Percentiles rank a stretch among this genome's conserved stretches.
Conservation (phyloP, 2,888 invertebrate genomes). For the Asteroscopus sphinx region DNA sequence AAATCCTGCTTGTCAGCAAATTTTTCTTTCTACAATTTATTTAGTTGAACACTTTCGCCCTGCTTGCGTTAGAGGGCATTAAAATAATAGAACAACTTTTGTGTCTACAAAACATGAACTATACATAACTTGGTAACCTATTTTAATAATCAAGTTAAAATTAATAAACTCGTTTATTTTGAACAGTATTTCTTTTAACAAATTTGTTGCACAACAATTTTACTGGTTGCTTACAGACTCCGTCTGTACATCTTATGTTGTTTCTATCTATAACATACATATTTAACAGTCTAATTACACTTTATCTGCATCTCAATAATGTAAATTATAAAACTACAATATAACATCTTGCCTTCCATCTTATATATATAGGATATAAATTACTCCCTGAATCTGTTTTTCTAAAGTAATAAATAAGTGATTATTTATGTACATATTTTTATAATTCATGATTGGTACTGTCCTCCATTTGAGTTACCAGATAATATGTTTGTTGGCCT, state of each 20-base stretch:
- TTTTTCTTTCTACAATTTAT: too few relatives aligned
- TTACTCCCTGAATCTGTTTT: background rate
- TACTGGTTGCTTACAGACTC: background rate
- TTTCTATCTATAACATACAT: background rate
- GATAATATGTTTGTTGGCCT: slow-evolving; percentile 57
- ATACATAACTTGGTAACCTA: too few relatives aligned
- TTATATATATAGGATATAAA: too few relatives aligned
- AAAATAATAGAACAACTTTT: too few relatives aligned
- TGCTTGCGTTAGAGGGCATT: too few relatives aligned
- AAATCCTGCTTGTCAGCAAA: too few relatives aligned
- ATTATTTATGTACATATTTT: slow-evolving; percentile 11
- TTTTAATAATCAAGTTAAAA: too few relatives aligned
- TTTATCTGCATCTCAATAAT: background rate
- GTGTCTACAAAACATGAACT: too few relatives aligned
- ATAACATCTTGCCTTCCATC: background rate
- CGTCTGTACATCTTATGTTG: background rate
- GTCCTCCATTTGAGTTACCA: slow-evolving; percentile 34
- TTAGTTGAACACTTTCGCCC: too few relatives aligned
- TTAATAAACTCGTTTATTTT: too few relatives aligned
- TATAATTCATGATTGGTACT: slow-evolving; percentile 15
- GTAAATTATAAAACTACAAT: background rate
- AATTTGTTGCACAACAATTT: background rate
- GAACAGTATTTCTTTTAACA: background rate
- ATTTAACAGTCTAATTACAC: slow-evolving; percentile 15
- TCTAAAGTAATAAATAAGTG: slow-evolving; percentile 7